These are phyloP conservation scores for Netelia virgata DNA, from an alignment of 2,888 invertebrate species.

Conservation along the genomic window DNA sequence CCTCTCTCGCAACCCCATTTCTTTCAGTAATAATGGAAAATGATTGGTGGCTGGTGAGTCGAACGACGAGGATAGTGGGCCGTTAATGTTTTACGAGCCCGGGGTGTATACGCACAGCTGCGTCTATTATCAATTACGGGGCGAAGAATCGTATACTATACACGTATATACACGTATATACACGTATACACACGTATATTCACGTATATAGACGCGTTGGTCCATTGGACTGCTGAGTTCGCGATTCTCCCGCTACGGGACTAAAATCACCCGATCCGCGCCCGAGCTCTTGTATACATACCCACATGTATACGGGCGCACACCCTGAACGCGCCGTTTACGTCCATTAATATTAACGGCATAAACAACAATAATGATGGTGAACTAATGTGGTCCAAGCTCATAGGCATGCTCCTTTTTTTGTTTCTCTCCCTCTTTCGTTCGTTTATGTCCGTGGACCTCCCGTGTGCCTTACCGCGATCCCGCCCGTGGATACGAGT, in stretches of 20 bases:
- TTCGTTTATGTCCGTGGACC: constrained; percentile 7
- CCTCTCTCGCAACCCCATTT: constrained; percentile 14
- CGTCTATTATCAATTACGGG: constrained; percentile 79
- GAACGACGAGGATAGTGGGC: constrained; percentile 72
- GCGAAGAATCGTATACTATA: constrained; percentile 67
- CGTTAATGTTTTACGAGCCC: constrained; percentile 80
- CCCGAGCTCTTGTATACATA: not conserved
- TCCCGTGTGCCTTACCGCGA: constrained; percentile 32
- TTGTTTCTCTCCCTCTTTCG: not conserved
- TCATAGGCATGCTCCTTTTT: constrained; percentile 32
- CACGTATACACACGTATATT: not conserved
- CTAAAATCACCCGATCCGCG: not conserved
- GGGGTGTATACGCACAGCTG: constrained; percentile 76
- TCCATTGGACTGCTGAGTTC: not conserved
- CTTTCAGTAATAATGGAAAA: constrained; percentile 74
- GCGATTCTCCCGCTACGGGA: constrained; percentile 8
- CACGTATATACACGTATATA: not conserved
- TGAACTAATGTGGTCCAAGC: constrained; percentile 66
- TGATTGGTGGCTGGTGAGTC: constrained; percentile 72
- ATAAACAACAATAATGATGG: constrained; percentile 79
- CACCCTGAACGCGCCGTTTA: constrained; percentile 63
- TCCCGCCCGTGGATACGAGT: constrained; percentile 24
- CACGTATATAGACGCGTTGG: not conserved
- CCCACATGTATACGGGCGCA: not conserved
- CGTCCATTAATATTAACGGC: constrained; percentile 81